These are phyloP conservation scores for Pentalonia nigronervosa DNA, from an alignment of 1,140 invertebrate genomes.

Conservation along the genomic window DNA sequence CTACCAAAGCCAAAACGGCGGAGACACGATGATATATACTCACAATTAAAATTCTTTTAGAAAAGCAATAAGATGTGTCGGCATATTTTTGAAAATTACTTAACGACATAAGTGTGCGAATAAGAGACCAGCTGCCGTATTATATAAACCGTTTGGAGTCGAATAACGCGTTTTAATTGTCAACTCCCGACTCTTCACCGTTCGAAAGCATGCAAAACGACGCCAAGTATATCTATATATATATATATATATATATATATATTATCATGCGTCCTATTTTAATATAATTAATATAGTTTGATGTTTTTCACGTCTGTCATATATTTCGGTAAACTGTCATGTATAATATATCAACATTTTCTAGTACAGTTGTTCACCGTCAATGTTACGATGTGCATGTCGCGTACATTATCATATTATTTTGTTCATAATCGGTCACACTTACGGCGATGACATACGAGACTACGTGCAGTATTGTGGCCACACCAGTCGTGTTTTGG, in stretches of 20 bases:
- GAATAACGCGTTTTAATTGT: neutral
- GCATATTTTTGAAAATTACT: neutral
- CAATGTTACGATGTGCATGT: too few relatives aligned
- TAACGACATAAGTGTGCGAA: neutral
- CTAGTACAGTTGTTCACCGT: neutral
- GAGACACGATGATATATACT: neutral
- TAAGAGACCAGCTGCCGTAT: neutral
- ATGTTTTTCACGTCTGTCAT: neutral
- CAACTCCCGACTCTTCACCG: neutral
- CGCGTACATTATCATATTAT: too few relatives aligned
- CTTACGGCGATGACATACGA: too few relatives aligned
- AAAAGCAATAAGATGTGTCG: neutral
- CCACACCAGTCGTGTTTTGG: too few relatives aligned
- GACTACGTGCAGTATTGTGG: too few relatives aligned
- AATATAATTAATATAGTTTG: neutral
- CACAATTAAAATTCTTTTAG: neutral
- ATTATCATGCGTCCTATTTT: neutral
- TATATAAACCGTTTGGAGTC: neutral
- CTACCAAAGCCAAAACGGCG: neutral
- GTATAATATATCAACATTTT: neutral
- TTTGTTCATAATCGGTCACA: too few relatives aligned
- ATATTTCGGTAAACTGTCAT: neutral
- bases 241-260: too few relatives aligned
- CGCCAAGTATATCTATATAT: neutral
- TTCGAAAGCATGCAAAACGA: neutral